Evolutionary conservation across 2,888 invertebrate genomes (phyloP), one percentile per base, ranked within the genome.

Genomic region (Xanthia togata): DNA sequence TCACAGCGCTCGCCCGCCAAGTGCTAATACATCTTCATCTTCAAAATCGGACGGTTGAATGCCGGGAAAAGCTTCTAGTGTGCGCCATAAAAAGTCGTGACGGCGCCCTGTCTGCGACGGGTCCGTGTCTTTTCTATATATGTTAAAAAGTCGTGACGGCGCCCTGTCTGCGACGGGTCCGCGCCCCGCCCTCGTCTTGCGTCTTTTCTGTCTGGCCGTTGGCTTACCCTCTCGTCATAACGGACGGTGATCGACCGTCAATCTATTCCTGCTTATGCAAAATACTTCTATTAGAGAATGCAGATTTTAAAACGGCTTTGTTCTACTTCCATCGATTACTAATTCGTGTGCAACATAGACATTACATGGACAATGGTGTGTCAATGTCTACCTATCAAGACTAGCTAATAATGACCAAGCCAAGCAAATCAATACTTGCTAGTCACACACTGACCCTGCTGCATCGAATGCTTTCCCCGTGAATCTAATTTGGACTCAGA

Each of bases 321-420:
- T 50, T 50, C 9, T 50, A 38, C 20, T 74, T 23, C 5, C 31
- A 75, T 62, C 4, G 14, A 62, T n/a, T 74, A 53, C 31, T 31
- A 74, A 74, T 53, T 41, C 41, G 2, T 44, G 31, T 62, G 60
- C 31, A 44, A 62, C 50, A 41, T 31, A 31, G 8, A 59, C 17
- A 50, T 60, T 31, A 31, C 50, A 73, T 60, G 31, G 23, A 47
- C 14, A 50, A n/a, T 31, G 23, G 23, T 53, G 23, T 50, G 23
- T 23, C 31, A 41, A 74, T 38, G 8, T 31, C 17, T 50, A 38
- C 26, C 12, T n/a, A 57, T 73, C 31, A 55, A 38, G 38, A 73
- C 50, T 50, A 50, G 14, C 9, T 50, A 50, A 67, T 50, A 23
- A 67, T 17, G 0, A 67, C 14, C 17, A 67, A 50, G 26, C 5